A percentile compares a stretch with the other conserved stretches of the same genome.
phyloP scores from a whole-genome alignment of 1,140 invertebrate genomes.

The Steinernema feltiae region DNA sequence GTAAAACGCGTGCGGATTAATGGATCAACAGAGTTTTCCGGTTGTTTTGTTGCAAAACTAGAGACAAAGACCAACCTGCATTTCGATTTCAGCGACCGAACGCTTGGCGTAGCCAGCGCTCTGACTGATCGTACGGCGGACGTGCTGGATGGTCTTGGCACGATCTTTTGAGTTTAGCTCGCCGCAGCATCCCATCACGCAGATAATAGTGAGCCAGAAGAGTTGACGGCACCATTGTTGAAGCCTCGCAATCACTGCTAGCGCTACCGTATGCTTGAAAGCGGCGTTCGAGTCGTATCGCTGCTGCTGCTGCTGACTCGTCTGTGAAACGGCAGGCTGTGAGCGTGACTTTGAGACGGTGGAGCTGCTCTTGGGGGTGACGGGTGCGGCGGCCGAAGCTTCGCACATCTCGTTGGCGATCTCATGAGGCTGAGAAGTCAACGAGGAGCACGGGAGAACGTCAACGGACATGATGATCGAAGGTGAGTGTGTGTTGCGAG shows the following conservation, averaged over 20 bases:
- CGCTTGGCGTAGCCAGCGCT: slow-evolving; percentile 24
- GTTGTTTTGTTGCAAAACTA: background rate
- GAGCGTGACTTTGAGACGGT: background rate
- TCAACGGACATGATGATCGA: background rate
- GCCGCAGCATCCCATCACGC: slow-evolving; percentile 40
- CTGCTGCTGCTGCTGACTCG: background rate
- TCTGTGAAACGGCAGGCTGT: background rate
- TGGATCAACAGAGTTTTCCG: background rate
- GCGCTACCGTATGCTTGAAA: slow-evolving; percentile 16
- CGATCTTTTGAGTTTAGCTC: slow-evolving; percentile 27
- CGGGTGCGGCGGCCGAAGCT: too few relatives aligned
- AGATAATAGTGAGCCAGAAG: slow-evolving; percentile 48
- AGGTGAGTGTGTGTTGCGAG: background rate
- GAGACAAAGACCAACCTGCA: slow-evolving; percentile 38
- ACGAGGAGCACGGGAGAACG: background rate
- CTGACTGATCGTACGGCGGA: slow-evolving; percentile 38
- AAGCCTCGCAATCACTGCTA: slow-evolving; percentile 34
- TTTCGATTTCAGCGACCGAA: slow-evolving; percentile 38
- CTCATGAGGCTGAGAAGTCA: background rate
- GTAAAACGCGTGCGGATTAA: background rate
- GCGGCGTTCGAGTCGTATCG: background rate
- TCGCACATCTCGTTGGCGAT: background rate
- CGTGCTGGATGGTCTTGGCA: slow-evolving; percentile 40
- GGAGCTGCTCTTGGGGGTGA: background rate
- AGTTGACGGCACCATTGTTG: slow-evolving; percentile 48